phyloP scores from a whole-genome alignment of 2,797 vertebrate genomes.

The Enteromius radiatus region DNA sequence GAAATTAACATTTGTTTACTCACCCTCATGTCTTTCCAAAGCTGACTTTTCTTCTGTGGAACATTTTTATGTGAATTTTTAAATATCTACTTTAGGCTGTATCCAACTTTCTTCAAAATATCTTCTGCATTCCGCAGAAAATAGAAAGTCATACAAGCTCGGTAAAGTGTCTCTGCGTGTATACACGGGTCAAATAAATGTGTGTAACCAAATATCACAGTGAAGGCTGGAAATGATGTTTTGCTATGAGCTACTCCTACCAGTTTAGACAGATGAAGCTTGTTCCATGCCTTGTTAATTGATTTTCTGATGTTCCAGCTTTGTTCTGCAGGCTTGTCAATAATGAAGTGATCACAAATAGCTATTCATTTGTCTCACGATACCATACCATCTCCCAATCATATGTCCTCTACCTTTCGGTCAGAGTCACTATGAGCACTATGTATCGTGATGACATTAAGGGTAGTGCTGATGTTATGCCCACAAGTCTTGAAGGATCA shows the following conservation, averaged over 20 bases:
- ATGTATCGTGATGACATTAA: too few relatives aligned
- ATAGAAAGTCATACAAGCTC: background rate
- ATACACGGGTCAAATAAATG: background rate
- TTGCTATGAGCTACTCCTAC: background rate
- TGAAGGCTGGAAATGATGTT: slow-evolving; percentile 12
- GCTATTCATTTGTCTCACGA: slow-evolving; percentile 35
- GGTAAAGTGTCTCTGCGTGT: background rate
- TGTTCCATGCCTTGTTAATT: slow-evolving; percentile 49
- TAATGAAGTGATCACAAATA: slow-evolving; percentile 48
- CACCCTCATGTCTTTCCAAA: background rate
- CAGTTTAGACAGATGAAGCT: slow-evolving; percentile 45
- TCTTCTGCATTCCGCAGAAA: background rate
- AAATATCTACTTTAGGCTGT: background rate
- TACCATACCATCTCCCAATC: slow-evolving; percentile 17
- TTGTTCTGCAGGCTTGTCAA: slow-evolving; percentile 48
- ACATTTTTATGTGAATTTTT: background rate
- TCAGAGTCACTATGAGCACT: too few relatives aligned
- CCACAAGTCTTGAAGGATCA: background rate
- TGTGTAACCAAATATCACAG: background rate
- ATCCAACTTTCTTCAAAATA: background rate
- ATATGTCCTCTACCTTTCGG: too few relatives aligned
- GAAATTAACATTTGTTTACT: background rate
- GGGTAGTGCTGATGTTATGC: background rate
- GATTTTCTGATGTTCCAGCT: slow-evolving; percentile 46
- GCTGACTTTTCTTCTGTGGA: background rate